Conservation (phyloP, 2,797 vertebrate genomes). For the Microctenopoma steveboyesi region DNA sequence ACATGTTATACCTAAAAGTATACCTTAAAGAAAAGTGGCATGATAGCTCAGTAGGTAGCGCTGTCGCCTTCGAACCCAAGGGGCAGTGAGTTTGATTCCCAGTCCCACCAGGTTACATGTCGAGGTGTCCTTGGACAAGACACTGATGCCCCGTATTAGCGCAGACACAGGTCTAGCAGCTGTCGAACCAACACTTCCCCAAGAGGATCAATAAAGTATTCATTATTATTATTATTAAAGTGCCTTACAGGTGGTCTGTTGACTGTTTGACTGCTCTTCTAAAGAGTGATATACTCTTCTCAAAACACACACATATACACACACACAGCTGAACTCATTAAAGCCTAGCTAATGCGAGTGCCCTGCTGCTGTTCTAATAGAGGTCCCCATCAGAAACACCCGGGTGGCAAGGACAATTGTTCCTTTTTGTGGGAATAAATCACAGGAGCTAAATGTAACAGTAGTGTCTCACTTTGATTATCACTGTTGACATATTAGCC, state of each 20-base stretch:
- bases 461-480: constrained; percentile 67
- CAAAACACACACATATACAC: constrained; percentile 12
- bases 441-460: constrained; percentile 63
- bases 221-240: background rate
- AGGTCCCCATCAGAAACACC: constrained; percentile 58
- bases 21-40: too few species aligned
- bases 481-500: constrained; percentile 63
- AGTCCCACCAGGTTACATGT: too few species aligned
- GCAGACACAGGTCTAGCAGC: too few species aligned
- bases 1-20: too few species aligned
- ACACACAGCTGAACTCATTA: constrained; percentile 59
- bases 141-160: too few species aligned
- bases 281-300: constrained; percentile 31
- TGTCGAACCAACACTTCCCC: too few species aligned
- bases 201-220: too few species aligned
- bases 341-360: constrained; percentile 34
- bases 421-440: constrained; percentile 73
- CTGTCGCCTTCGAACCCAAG: too few species aligned
- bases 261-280: constrained; percentile 38
- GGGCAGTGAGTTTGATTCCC: too few species aligned
- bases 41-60: too few species aligned
- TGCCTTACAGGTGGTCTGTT: constrained; percentile 1
- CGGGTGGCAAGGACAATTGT: constrained; percentile 70
- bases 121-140: too few species aligned
- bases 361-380: constrained; percentile 49